A percentile compares a stretch with the other conserved stretches of the same genome.
These are phyloP conservation scores for Nephila pilipes DNA, from an alignment of 1,140 invertebrate species.

Conservation along the genomic window DNA sequence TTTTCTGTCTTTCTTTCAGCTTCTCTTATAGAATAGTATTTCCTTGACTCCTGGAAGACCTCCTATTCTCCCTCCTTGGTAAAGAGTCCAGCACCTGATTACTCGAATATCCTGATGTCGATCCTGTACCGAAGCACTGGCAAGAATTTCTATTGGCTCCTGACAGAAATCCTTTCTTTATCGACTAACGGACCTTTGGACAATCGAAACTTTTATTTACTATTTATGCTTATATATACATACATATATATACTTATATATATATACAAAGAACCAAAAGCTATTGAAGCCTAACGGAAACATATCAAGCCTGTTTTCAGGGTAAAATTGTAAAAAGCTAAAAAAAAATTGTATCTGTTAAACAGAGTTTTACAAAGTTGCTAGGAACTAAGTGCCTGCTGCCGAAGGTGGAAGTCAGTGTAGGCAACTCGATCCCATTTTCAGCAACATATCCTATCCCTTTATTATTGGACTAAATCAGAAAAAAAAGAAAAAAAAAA, in stretches of 20 bases:
- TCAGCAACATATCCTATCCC: conserved; percentile 70
- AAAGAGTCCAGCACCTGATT: conserved; percentile 77
- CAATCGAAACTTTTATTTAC: conserved; percentile 77
- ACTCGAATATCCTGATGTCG: conserved; percentile 72
- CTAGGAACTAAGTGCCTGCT: conserved; percentile 77
- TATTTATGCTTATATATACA: conserved; percentile 76
- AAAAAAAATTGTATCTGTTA: conserved; percentile 77
- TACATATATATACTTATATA: conserved; percentile 76
- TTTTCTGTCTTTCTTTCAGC: conserved; percentile 59
- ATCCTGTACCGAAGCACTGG: conserved; percentile 75
- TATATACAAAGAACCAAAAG: conserved; percentile 77
- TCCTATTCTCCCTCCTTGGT: conserved; percentile 77
- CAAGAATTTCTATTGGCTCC: conserved; percentile 77
- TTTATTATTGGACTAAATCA: conserved; percentile 52
- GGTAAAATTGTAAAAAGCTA: conserved; percentile 77
- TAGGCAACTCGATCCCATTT: conserved; percentile 77
- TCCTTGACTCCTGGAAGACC: conserved; percentile 75
- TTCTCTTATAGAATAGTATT: conserved; percentile 77
- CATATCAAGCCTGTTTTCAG: conserved; percentile 77
- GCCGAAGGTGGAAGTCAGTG: conserved; percentile 75
- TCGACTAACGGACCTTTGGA: conserved; percentile 77
- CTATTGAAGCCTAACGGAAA: conserved; percentile 77
- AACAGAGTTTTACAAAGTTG: conserved; percentile 77
- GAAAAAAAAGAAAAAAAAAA: conserved; percentile 1
- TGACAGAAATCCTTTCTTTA: conserved; percentile 76